phyloP scores from a whole-genome alignment of 2,113 vertebrate genomes.

The Bubo bubo region DNA sequence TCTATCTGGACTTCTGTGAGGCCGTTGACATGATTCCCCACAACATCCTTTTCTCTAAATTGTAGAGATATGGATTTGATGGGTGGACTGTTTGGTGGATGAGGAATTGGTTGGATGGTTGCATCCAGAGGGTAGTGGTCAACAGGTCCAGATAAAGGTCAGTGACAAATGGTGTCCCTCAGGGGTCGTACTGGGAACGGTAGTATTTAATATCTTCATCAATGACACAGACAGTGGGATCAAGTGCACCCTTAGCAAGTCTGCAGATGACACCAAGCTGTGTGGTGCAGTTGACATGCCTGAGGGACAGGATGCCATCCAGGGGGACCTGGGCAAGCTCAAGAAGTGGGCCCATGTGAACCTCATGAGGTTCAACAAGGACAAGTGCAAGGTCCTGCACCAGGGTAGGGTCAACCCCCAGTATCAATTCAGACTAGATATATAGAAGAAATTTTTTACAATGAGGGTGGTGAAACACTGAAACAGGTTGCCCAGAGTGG shows the following conservation, averaged over 20 bases:
- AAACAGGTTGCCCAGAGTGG: neutral
- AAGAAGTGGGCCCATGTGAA: neutral
- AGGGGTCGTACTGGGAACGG: fast-evolving
- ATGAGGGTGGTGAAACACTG: neutral
- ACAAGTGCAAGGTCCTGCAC: neutral
- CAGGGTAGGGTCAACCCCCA: fast-evolving
- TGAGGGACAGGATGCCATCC: neutral
- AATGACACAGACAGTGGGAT: neutral
- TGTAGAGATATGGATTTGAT: neutral
- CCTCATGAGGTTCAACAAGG: neutral
- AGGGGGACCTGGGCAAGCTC: neutral
- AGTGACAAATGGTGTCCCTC: neutral
- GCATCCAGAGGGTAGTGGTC: neutral
- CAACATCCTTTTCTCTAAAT: neutral
- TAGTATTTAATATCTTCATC: neutral
- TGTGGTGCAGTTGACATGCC: neutral
- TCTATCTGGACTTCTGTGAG: neutral
- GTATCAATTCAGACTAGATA: neutral
- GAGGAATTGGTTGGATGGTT: neutral
- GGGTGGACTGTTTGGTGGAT: neutral
- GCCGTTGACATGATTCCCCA: neutral
- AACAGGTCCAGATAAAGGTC: neutral
- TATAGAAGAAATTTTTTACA: fast-evolving
- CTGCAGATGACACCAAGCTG: neutral
- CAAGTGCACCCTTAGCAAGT: neutral